Evolutionary conservation across 37 sponge, comb jelly and placozoan species (phyloP).

Genomic region (Beroe ovata): DNA sequence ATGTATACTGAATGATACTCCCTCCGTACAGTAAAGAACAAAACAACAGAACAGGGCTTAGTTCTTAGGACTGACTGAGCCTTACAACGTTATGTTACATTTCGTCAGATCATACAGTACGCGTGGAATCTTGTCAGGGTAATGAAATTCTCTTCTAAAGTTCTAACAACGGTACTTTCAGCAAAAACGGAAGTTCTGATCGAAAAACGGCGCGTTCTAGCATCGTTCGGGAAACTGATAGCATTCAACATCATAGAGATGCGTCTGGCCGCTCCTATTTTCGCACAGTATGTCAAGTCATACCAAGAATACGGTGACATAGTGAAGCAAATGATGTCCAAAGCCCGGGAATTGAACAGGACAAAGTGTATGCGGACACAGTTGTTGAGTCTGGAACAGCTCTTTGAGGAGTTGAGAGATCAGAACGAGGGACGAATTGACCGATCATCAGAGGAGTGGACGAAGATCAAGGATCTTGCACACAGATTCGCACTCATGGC

Average conservation of each 20-base stretch:
- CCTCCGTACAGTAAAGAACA: slow-evolving; percentile 12
- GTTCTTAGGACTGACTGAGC: not conserved
- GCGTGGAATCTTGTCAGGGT: no score
- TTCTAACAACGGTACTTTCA: no score
- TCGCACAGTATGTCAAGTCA: slow-evolving; percentile 79
- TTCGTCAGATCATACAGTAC: no score
- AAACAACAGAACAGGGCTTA: not conserved
- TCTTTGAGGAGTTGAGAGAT: slow-evolving; percentile 70
- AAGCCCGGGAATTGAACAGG: slow-evolving; percentile 66
- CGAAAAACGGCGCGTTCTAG: slow-evolving; percentile 76
- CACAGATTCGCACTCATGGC: slow-evolving; percentile 66
- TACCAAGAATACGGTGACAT: slow-evolving; percentile 69
- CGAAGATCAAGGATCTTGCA: slow-evolving; percentile 65
- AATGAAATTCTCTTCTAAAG: no score
- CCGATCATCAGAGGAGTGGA: slow-evolving; percentile 45
- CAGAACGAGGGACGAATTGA: slow-evolving; percentile 63
- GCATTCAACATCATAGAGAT: slow-evolving; percentile 77
- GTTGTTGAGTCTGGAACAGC: slow-evolving; percentile 69
- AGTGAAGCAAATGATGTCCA: slow-evolving; percentile 69
- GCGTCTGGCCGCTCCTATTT: slow-evolving; percentile 77
- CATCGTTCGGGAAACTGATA: slow-evolving; percentile 81
- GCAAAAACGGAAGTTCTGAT: slow-evolving; percentile 77
- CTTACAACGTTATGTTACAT: not conserved
- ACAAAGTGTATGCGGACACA: slow-evolving; percentile 68
- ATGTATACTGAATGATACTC: slow-evolving; percentile 29